A percentile compares a stretch with the other conserved stretches of the same genome.
Evolutionary conservation across 2,113 vertebrate genomes (phyloP).

Genomic region (Gobio gobio): DNA sequence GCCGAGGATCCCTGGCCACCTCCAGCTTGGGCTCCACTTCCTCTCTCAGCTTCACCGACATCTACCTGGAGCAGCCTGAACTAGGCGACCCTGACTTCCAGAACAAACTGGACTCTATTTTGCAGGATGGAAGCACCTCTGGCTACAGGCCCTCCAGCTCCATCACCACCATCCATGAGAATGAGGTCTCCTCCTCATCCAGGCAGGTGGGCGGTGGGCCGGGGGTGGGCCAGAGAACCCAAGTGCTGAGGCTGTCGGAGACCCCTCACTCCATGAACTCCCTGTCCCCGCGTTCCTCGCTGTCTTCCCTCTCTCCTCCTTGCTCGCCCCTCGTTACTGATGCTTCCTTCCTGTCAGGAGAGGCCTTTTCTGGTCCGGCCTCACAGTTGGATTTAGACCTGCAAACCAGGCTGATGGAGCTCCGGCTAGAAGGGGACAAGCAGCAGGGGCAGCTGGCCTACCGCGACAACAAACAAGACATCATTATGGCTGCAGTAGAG

Average conservation of each 20-base stretch:
- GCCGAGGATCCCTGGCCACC: constrained; percentile 89
- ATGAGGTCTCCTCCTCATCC: constrained; percentile 77
- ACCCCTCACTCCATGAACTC: constrained; percentile 93
- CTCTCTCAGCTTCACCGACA: constrained; percentile 92
- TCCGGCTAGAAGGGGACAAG: constrained; percentile 69
- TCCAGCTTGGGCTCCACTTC: constrained; percentile 91
- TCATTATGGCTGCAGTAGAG: constrained; percentile 47
- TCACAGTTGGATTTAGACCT: constrained; percentile 84
- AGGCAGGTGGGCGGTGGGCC: constrained; percentile 28
- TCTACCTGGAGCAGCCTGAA: constrained; percentile 89
- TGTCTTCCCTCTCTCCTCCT: constrained; percentile 93
- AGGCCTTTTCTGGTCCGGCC: constrained; percentile 79
- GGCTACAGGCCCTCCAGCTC: constrained; percentile 89
- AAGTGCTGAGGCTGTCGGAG: constrained; percentile 82
- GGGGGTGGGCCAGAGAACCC: constrained; percentile 70
- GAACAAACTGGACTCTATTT: constrained; percentile 88
- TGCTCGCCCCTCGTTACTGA: constrained; percentile 90
- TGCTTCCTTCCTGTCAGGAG: constrained; percentile 79
- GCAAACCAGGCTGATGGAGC: constrained; percentile 81
- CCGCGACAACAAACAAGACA: constrained; percentile 60
- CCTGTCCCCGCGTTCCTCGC: constrained; percentile 90
- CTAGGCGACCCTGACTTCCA: constrained; percentile 87
- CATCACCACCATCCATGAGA: constrained; percentile 95
- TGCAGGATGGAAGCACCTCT: constrained; percentile 80
- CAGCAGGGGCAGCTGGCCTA: constrained; percentile 28